These are phyloP conservation scores for Aegotheles bennettii DNA, from an alignment of 2,113 vertebrate genomes.

Conservation along the genomic window DNA sequence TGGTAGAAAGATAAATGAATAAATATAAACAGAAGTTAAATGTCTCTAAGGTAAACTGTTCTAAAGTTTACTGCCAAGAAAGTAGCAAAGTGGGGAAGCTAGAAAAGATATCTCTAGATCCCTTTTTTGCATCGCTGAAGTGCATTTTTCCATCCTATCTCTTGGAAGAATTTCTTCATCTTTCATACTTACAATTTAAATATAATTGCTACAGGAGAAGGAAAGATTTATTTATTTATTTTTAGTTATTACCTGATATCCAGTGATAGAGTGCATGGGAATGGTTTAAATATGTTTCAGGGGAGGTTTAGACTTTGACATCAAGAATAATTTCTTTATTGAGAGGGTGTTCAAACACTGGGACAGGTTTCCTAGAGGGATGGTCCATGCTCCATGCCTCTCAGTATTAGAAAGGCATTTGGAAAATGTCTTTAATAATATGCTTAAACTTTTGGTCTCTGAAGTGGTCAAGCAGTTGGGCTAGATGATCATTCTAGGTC, in stretches of 20 bases:
- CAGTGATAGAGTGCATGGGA: rapidly evolving
- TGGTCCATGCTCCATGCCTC: background rate
- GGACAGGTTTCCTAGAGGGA: background rate
- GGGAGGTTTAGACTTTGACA: background rate
- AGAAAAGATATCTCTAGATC: background rate
- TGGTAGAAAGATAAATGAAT: background rate
- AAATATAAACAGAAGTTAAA: background rate
- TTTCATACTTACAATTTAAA: background rate
- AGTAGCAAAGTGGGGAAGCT: background rate
- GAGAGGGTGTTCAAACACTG: background rate
- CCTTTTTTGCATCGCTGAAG: background rate
- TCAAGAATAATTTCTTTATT: background rate
- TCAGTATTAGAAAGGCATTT: background rate
- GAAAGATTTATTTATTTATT: background rate
- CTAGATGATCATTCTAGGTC: background rate
- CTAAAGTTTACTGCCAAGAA: background rate
- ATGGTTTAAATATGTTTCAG: background rate
- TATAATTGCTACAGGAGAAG: background rate
- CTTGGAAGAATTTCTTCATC: background rate
- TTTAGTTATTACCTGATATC: background rate
- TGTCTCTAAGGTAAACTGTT: background rate
- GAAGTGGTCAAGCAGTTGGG: background rate
- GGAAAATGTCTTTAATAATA: background rate
- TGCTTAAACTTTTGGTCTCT: background rate
- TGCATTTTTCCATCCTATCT: background rate